Conservation (phyloP, 1,140 invertebrate species). For the Drosophila biarmipes region DNA sequence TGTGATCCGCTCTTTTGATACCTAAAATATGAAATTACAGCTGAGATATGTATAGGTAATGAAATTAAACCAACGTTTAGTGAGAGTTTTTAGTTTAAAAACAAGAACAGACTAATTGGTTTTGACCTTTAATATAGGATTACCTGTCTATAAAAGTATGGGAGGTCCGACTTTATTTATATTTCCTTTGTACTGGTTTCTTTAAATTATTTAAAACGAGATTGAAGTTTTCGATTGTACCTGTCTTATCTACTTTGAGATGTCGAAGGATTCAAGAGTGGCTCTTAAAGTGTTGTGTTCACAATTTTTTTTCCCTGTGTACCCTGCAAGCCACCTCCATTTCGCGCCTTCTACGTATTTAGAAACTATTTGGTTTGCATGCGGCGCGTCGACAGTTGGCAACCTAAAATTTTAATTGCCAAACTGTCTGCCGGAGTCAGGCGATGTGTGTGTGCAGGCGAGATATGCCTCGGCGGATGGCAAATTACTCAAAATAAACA, state of each 20-base stretch:
- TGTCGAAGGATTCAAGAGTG: no score
- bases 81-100: no score
- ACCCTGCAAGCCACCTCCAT: slow-evolving; percentile 12
- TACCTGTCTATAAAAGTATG: no score
- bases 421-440: slow-evolving; percentile 40
- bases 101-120: no score
- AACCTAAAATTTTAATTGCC: slow-evolving; percentile 77
- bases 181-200: no score
- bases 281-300: no score
- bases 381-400: slow-evolving; percentile 69
- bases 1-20: slow-evolving; percentile 3
- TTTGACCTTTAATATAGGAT: no score
- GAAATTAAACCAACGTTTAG: no score
- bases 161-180: no score
- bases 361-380: slow-evolving; percentile 64
- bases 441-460: slow-evolving; percentile 23
- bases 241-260: no score
- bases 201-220: no score
- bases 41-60: neutral
- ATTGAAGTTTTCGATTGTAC: no score
- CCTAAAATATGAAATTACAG: slow-evolving; percentile 1
- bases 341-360: slow-evolving; percentile 7
- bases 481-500: slow-evolving; percentile 79
- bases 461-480: slow-evolving; percentile 27
- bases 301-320: neutral